Evolutionary conservation across 2,113 vertebrate species (phyloP).

Genomic region (Cephalopterus ornatus): DNA sequence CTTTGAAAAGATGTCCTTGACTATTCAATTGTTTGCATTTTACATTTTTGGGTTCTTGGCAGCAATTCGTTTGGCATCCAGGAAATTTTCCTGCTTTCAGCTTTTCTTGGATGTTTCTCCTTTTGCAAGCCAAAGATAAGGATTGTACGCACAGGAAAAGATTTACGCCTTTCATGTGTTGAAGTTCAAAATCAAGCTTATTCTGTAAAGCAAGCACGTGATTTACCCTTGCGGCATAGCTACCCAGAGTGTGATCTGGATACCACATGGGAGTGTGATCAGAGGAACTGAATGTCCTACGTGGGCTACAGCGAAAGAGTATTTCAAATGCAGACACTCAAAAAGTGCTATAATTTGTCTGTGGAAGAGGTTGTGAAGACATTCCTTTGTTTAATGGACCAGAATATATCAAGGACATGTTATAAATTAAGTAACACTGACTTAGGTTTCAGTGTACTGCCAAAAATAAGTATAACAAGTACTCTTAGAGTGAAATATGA

Average conservation of each 20-base stretch:
- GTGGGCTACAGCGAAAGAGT: neutral
- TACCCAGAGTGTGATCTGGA: neutral
- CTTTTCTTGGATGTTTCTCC: neutral
- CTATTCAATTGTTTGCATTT: neutral
- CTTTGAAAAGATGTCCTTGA: neutral
- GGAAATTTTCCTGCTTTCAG: neutral
- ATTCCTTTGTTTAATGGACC: constrained; percentile 18
- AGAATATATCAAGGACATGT: neutral
- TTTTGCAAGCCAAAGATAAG: neutral
- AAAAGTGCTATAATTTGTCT: neutral
- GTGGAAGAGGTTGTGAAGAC: neutral
- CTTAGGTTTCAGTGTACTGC: neutral
- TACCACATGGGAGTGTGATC: neutral
- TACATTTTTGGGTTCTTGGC: neutral
- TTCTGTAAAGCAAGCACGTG: neutral
- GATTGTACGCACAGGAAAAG: neutral
- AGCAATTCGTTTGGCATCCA: neutral
- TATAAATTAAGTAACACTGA: constrained; percentile 11
- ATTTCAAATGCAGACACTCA: neutral
- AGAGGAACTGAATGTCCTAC: neutral
- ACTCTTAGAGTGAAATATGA: neutral
- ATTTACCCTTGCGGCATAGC: neutral
- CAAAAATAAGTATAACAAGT: neutral
- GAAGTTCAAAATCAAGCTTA: neutral
- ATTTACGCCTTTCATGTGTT: neutral